Percentiles rank a stretch among this genome's conserved stretches.
phyloP scores from a whole-genome alignment of 2,113 vertebrate species.

The chimpanzee (Pan troglodytes) region NHGRI_mPanTro3-v2.1_pri NC_072421.2:138186501-138187000 shows the following conservation, averaged over 20 bases:
- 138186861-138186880: too few relatives aligned
- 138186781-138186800: background rate
- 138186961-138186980: too few relatives aligned
- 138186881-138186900: too few relatives aligned
- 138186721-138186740: background rate
- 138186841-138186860: too few relatives aligned
- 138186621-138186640: background rate
- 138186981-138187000: too few relatives aligned
- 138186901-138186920: too few relatives aligned
- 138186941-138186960: too few relatives aligned
- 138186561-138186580: too few relatives aligned
- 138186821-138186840: background rate
- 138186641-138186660: background rate
- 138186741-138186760: background rate
- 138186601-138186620: background rate
- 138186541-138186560: too few relatives aligned
- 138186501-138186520: too few relatives aligned
- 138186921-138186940: too few relatives aligned
- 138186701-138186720: constrained; percentile 25
- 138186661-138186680: background rate
- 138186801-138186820: background rate
- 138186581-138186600: constrained; percentile 1
- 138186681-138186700: background rate
- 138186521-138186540: too few relatives aligned
- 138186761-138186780: background rate